Evolutionary conservation across 2,888 invertebrate genomes (phyloP), one percentile per base, ranked within the genome.

Genomic region (Achlya flavicornis): DNA sequence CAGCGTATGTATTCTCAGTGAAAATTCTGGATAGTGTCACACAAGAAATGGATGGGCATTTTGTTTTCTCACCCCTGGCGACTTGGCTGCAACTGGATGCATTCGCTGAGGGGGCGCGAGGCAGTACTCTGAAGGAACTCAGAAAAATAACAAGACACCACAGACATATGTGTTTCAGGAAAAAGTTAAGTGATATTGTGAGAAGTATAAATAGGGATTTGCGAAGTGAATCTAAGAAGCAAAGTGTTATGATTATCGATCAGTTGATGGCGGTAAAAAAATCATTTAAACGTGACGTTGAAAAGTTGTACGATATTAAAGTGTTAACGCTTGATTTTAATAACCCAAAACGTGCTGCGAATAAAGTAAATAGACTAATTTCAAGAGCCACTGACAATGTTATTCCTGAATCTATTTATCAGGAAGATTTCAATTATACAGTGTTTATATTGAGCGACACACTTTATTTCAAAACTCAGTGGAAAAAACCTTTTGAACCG

Each of bases 81-180:
- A 84, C 87, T 3, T 92, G 90, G 89, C 64, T 90, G 48, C 91
- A 92, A 64, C 69, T 92, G 0, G 66, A 81, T 7, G 81, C 87
- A 0, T 35, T 91, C 11, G 84, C 89, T 0, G 87, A 89, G 67
- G 90, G 91, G 0, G 87, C 91, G 0, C 66, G 64, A 0, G 85
- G 84, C 0, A 53, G 41, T 0, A 89, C 90, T 0, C 67, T 81
- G 3, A 69, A 69, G 6, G 89, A 92, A 73, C 81, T 92, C 3
- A 79, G 81, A 79, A 81, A 73, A 6, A 77, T 88, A 0, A 88
- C 90, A 0, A 80, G 75, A 66, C 80, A 84, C 14, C 80, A 83
- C 48, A 67, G 69, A 10, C 77, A 80, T 57, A 73, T 64, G 48
- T 92, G 91, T 68, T 86, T 87, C 67, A 85, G 82, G 58, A 69